Percentiles rank a stretch among this genome's conserved stretches.
These are phyloP conservation scores for Spodoptera littoralis DNA, from an alignment of 2,888 invertebrate genomes.

Conservation along the genomic window DNA sequence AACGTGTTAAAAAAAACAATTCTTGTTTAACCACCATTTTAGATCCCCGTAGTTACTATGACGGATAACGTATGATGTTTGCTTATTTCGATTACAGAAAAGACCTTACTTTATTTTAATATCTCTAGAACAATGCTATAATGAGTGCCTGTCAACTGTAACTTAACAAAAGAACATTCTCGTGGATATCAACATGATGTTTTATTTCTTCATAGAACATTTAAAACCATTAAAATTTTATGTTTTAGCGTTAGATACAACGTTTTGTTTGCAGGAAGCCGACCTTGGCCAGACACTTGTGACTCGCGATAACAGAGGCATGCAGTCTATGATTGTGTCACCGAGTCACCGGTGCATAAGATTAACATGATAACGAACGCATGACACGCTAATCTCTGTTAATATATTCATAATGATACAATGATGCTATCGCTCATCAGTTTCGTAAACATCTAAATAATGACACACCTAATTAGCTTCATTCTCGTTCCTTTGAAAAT, in stretches of 20 bases:
- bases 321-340: slow-evolving; percentile 64
- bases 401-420: slow-evolving; percentile 40
- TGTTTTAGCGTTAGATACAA: slow-evolving; percentile 18
- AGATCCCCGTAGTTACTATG: too few relatives aligned
- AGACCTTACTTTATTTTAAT: too few relatives aligned
- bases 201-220: slow-evolving; percentile 22
- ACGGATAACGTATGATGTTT: too few relatives aligned
- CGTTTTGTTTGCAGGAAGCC: slow-evolving; percentile 43
- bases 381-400: slow-evolving; percentile 61
- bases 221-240: slow-evolving; percentile 27
- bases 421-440: slow-evolving; percentile 41
- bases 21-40: too few relatives aligned
- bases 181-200: slow-evolving; percentile 32
- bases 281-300: slow-evolving; percentile 70
- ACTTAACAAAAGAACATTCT: too few relatives aligned
- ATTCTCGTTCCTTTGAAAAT: not conserved
- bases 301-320: slow-evolving; percentile 69
- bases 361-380: slow-evolving; percentile 70
- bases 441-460: slow-evolving; percentile 7
- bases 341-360: slow-evolving; percentile 71
- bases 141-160: too few relatives aligned
- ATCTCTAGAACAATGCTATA: too few relatives aligned
- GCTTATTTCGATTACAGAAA: too few relatives aligned
- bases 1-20: too few relatives aligned
- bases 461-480: slow-evolving; percentile 9